Conservation (phyloP, 2,888 invertebrate genomes). For the Priocnemis perturbator region DNA sequence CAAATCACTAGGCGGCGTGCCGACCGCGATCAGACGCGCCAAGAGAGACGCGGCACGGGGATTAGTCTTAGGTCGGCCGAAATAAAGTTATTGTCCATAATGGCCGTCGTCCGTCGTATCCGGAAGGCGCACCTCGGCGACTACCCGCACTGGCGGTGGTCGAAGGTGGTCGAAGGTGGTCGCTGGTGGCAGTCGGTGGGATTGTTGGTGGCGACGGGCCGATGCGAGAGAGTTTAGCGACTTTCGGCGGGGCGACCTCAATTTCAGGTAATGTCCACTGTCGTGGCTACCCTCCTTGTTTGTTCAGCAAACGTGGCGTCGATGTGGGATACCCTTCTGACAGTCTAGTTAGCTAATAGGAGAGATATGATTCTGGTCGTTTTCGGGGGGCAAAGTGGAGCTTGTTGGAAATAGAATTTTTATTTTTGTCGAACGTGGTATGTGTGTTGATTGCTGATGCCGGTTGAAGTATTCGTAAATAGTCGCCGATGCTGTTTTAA, state of each 20-base stretch:
- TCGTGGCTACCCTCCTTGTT: too few relatives aligned
- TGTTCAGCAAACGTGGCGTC: too few relatives aligned
- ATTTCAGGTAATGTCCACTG: slow-evolving; percentile 14
- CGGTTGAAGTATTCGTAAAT: too few relatives aligned
- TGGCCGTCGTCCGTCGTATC: slow-evolving; percentile 29
- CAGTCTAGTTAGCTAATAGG: too few relatives aligned
- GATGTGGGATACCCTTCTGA: too few relatives aligned
- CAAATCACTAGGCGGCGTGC: slow-evolving; percentile 57
- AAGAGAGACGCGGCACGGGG: slow-evolving; percentile 18
- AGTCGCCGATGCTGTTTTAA: too few relatives aligned
- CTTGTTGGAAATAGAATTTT: too few relatives aligned
- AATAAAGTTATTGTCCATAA: slow-evolving; percentile 54
- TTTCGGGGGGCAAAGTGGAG: too few relatives aligned
- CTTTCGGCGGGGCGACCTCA: slow-evolving; percentile 12
- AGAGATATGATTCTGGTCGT: too few relatives aligned
- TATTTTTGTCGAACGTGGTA: too few relatives aligned
- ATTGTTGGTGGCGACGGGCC: too few relatives aligned
- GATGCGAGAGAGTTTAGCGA: slow-evolving; percentile 9
- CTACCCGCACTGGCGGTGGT: slow-evolving; percentile 15
- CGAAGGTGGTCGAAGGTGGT: background rate
- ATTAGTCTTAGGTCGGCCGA: slow-evolving; percentile 6
- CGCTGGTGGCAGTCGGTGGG: slow-evolving; percentile 27
- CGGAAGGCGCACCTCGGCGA: slow-evolving; percentile 22
- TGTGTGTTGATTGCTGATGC: too few relatives aligned
- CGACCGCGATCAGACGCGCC: slow-evolving; percentile 50